A percentile compares a stretch with the other conserved stretches of the same genome.
These are phyloP conservation scores for Palaemon carinicauda DNA, from an alignment of 1,140 invertebrate species.

Conservation along the genomic window DNA sequence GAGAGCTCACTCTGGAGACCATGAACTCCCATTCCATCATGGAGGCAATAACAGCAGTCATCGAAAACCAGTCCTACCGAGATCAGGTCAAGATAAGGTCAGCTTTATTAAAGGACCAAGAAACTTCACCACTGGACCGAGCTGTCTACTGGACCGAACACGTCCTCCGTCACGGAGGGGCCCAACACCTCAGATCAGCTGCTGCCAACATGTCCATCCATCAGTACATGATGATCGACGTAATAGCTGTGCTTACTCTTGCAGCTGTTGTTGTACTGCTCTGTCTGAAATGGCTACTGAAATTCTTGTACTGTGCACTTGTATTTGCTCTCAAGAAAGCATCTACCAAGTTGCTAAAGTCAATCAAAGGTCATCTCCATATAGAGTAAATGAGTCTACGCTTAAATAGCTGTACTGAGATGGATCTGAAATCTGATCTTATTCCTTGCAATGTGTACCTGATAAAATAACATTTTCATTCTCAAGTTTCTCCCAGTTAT, in stretches of 20 bases:
- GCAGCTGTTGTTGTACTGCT: neutral
- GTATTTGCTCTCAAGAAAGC: neutral
- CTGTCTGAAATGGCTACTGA: neutral
- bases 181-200: constrained; percentile 65
- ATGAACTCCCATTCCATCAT: constrained; percentile 35
- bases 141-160: constrained; percentile 69
- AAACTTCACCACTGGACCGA: constrained; percentile 30
- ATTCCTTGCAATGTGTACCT: no score
- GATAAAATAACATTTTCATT: no score
- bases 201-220: constrained; percentile 40
- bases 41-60: constrained; percentile 38
- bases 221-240: constrained; percentile 54
- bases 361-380: neutral
- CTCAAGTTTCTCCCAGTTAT: no score
- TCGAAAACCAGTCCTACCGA: constrained; percentile 41
- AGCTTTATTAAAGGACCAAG: constrained; percentile 47
- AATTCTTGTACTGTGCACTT: neutral
- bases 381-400: neutral
- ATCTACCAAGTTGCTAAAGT: neutral
- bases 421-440: no score
- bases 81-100: constrained; percentile 21
- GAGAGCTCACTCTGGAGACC: constrained; percentile 31
- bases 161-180: constrained; percentile 68
- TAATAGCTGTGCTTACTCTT: constrained; percentile 28
- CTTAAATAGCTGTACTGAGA: no score